Evolutionary conservation across 2,797 vertebrate species (phyloP).

Genomic region (Gila robusta): DNA sequence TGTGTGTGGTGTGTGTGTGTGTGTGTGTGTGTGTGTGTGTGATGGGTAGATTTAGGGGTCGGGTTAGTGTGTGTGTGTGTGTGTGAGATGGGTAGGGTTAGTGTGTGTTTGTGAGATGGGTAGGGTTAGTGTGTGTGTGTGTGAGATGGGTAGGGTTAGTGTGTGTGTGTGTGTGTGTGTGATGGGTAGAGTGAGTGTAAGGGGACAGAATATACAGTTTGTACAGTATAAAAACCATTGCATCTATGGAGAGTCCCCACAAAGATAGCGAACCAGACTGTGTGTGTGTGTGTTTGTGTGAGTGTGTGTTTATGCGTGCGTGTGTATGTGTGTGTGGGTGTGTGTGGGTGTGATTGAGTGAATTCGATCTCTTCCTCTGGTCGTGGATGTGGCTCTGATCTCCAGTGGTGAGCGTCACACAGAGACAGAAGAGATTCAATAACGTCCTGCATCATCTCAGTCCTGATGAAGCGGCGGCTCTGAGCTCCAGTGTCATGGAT

Average conservation of each 20-base stretch:
- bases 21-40: not conserved
- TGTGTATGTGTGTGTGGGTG: conserved; percentile 8
- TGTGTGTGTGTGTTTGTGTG: too few relatives aligned
- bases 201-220: too few relatives aligned
- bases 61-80: too few relatives aligned
- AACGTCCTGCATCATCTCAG: not conserved
- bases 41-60: too few relatives aligned
- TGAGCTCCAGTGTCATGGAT: conserved; percentile 39
- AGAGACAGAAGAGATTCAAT: not conserved
- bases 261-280: too few relatives aligned
- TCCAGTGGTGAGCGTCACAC: conserved; percentile 28
- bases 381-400: conserved; percentile 15
- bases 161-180: not conserved
- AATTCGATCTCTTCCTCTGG: conserved; percentile 54
- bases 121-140: too few relatives aligned
- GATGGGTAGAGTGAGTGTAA: too few relatives aligned
- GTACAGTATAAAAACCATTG: too few relatives aligned
- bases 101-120: too few relatives aligned
- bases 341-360: conserved; percentile 38
- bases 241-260: too few relatives aligned
- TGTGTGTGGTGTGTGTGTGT: not conserved
- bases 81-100: not conserved
- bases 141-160: too few relatives aligned
- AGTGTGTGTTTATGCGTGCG: too few relatives aligned
- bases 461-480: not conserved